These are phyloP conservation scores for Mionectes olivaceus DNA, from an alignment of 2,797 vertebrate species.

Conservation along the genomic window DNA sequence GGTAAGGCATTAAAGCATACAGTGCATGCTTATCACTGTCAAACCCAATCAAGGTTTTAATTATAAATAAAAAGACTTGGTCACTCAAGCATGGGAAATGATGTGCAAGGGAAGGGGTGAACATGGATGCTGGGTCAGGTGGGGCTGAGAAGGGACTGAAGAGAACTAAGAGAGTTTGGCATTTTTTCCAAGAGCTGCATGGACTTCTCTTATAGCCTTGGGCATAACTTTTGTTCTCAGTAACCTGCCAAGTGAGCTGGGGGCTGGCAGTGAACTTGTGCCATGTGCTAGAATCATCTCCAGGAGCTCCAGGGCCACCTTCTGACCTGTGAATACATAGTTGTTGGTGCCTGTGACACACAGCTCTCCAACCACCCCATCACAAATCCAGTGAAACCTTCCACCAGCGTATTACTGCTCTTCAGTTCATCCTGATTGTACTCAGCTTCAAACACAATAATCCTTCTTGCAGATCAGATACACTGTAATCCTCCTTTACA, in stretches of 20 bases:
- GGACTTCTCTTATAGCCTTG: fast-evolving
- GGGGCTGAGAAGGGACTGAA: background rate
- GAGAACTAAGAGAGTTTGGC: background rate
- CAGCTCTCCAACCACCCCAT: background rate
- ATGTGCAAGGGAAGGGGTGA: background rate
- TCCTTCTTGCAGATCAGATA: constrained; percentile 67
- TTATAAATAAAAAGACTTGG: background rate
- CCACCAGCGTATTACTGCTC: background rate
- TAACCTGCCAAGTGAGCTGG: background rate
- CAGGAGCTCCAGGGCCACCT: fast-evolving
- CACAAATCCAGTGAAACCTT: constrained; percentile 11
- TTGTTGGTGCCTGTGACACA: background rate
- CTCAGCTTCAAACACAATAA: constrained; percentile 53
- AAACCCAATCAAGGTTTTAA: constrained; percentile 1
- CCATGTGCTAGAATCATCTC: background rate
- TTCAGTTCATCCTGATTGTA: background rate
- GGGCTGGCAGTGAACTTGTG: background rate
- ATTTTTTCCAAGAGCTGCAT: background rate
- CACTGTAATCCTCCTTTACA: constrained; percentile 62
- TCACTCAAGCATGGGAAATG: background rate
- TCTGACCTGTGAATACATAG: fast-evolving
- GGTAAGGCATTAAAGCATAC: background rate
- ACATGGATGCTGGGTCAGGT: background rate
- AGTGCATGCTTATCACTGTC: background rate
- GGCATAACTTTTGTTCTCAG: background rate